phyloP scores from a whole-genome alignment of 2,797 vertebrate genomes.

The Sebastes oblongus region DNA sequence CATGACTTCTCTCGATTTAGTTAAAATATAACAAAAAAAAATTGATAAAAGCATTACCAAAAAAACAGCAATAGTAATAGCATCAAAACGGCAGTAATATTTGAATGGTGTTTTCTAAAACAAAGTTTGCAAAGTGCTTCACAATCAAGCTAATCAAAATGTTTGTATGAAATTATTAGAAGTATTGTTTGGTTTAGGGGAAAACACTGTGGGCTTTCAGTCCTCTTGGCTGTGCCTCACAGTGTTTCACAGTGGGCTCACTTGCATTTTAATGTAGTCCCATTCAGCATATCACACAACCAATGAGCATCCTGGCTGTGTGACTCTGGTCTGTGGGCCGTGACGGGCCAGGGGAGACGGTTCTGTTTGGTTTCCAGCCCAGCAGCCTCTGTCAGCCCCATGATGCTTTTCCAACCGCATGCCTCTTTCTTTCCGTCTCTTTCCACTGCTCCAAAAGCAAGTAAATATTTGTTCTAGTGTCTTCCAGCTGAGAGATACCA shows the following conservation, averaged over 20 bases:
- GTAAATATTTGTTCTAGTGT: conserved; percentile 57
- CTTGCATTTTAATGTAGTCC: conserved; percentile 70
- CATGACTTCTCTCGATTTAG: too few species aligned
- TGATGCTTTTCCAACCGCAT: conserved; percentile 23
- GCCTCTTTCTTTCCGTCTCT: conserved; percentile 9
- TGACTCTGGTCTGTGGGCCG: conserved; percentile 14
- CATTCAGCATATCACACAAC: conserved; percentile 54
- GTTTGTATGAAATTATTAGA: conserved; percentile 9
- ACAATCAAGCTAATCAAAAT: neutral
- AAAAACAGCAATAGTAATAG: too few species aligned
- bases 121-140: neutral
- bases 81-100: neutral
- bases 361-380: conserved; percentile 57
- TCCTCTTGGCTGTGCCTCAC: conserved; percentile 38
- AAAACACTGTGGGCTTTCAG: conserved; percentile 43
- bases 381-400: conserved; percentile 37
- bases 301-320: conserved; percentile 49
- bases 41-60: neutral
- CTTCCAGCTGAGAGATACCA: conserved; percentile 11
- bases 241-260: conserved; percentile 44
- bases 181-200: conserved; percentile 2
- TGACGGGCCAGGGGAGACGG: conserved; percentile 27
- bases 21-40: too few species aligned
- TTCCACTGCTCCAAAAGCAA: conserved; percentile 14
- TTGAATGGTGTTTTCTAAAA: neutral